phyloP scores from a whole-genome alignment of 2,888 invertebrate genomes.

The Meteorus cinctellus region DNA sequence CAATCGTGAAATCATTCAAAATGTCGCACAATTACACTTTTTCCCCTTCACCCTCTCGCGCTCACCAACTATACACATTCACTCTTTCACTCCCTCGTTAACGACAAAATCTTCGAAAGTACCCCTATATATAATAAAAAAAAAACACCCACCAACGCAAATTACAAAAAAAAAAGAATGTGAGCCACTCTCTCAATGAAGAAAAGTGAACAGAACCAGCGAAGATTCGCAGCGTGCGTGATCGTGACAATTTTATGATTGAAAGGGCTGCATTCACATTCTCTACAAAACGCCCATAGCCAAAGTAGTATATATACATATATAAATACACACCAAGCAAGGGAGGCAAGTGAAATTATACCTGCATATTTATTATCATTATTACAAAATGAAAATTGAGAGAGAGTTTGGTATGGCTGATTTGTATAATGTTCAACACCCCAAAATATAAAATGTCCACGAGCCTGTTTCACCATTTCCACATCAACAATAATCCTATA shows the following conservation, averaged over 20 bases:
- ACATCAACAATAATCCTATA: constrained; percentile 64
- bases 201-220: background rate
- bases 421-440: constrained; percentile 67
- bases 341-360: constrained; percentile 16
- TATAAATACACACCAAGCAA: constrained; percentile 3
- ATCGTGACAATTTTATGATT: constrained; percentile 17
- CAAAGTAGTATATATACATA: constrained; percentile 23
- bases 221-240: background rate
- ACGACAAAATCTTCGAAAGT: constrained; percentile 34
- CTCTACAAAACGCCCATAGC: constrained; percentile 21
- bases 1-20: constrained; percentile 37
- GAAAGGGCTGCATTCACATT: constrained; percentile 25
- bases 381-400: constrained; percentile 18
- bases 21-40: constrained; percentile 42
- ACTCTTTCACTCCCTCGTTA: constrained; percentile 18
- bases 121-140: background rate
- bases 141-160: no score
- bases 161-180: background rate
- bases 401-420: constrained; percentile 42
- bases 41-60: constrained; percentile 1
- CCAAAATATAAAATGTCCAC: constrained; percentile 63
- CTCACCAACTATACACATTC: background rate
- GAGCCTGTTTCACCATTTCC: constrained; percentile 63
- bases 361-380: background rate
- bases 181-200: background rate